Evolutionary conservation across 2,113 vertebrate genomes (phyloP).

Genomic region (Mormyrus iriodes): DNA sequence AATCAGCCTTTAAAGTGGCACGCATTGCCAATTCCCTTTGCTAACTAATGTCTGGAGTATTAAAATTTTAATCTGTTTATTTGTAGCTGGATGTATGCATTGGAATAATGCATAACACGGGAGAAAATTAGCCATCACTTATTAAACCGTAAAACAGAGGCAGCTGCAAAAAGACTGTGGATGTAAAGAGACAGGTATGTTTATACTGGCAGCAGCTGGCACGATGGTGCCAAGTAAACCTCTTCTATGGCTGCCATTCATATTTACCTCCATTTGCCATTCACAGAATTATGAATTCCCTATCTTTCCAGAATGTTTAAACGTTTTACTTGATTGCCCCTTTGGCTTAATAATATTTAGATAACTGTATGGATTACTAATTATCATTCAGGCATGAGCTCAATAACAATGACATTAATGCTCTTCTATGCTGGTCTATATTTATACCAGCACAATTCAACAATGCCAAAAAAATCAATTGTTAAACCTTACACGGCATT

Average conservation of each 20-base stretch:
- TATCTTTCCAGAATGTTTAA: background rate
- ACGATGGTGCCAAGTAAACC: background rate
- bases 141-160: background rate
- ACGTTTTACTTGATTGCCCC: background rate
- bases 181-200: background rate
- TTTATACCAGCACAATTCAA: background rate
- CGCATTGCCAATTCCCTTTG: constrained; percentile 52
- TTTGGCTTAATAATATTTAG: background rate
- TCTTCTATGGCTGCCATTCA: background rate
- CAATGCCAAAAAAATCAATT: constrained; percentile 1
- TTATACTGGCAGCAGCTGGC: background rate
- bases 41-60: constrained; percentile 53
- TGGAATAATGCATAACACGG: background rate
- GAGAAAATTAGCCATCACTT: background rate
- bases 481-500: background rate
- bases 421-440: background rate
- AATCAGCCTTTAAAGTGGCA: constrained; percentile 53
- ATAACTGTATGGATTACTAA: constrained; percentile 2
- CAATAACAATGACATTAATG: background rate
- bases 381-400: background rate
- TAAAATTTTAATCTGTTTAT: constrained; percentile 67
- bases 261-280: background rate
- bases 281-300: background rate
- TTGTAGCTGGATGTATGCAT: constrained; percentile 42
- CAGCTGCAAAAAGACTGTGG: background rate